Percentiles rank a stretch among this genome's conserved stretches.
Conservation (phyloP, 1,140 invertebrate species). For the Frieseomelitta varia region DNA sequence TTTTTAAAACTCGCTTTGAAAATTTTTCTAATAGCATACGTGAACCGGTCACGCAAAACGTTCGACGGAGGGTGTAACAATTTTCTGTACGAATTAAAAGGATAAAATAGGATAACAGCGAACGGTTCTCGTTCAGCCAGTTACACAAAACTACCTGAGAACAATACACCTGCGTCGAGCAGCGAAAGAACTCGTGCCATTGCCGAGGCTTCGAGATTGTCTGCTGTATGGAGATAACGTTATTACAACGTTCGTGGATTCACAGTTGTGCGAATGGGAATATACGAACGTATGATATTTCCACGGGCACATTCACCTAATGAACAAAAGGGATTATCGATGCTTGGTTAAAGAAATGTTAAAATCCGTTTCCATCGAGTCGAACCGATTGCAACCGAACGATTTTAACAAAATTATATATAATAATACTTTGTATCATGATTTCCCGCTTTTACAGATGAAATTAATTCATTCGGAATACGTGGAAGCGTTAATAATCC, state of each 20-base stretch:
- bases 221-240: constrained; percentile 43
- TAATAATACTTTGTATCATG: not conserved
- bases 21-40: not conserved
- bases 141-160: constrained; percentile 48
- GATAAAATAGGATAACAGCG: constrained; percentile 5
- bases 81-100: constrained; percentile 22
- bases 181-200: constrained; percentile 6
- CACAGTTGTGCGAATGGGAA: constrained; percentile 10
- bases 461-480: not conserved
- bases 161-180: constrained; percentile 43
- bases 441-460: not conserved
- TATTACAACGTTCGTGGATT: constrained; percentile 43
- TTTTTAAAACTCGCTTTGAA: too few species aligned
- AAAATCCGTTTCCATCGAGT: not conserved
- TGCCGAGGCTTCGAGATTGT: constrained; percentile 30
- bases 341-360: constrained; percentile 11
- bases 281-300: constrained; percentile 9
- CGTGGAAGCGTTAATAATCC: not conserved
- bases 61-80: not conserved
- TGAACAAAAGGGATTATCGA: constrained; percentile 20
- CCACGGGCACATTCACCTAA: not conserved
- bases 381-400: not conserved
- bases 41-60: not conserved
- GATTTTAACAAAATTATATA: not conserved
- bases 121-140: constrained; percentile 1